A percentile compares a stretch with the other conserved stretches of the same genome.
phyloP scores from a whole-genome alignment of 2,113 vertebrate genomes.

The Anhinga rufa region DNA sequence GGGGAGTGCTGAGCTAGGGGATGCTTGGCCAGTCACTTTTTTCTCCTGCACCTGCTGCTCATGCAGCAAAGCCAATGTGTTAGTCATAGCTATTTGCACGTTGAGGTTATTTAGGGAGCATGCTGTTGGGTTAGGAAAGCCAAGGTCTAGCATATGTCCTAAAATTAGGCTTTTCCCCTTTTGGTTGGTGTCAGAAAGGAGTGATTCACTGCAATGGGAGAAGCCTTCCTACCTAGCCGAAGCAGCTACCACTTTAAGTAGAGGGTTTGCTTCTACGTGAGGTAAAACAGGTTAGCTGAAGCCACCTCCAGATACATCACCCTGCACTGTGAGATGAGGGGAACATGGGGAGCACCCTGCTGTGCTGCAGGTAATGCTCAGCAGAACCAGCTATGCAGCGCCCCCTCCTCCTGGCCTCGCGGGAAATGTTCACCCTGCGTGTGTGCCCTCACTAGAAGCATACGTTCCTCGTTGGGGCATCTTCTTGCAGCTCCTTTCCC shows the following conservation, averaged over 20 bases:
- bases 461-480: neutral
- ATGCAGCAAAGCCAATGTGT: neutral
- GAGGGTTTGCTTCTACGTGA: neutral
- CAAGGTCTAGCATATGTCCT: neutral
- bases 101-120: constrained; percentile 7
- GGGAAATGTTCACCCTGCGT: accelerated
- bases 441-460: neutral
- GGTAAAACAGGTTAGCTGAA: neutral
- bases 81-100: neutral
- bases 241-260: neutral
- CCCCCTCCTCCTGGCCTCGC: accelerated
- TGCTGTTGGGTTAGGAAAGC: neutral
- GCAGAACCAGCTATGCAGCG: neutral
- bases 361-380: neutral
- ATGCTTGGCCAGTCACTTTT: neutral
- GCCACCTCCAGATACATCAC: neutral
- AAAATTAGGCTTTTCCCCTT: neutral
- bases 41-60: neutral
- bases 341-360: neutral
- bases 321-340: neutral
- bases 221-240: neutral
- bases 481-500: neutral
- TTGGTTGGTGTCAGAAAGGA: neutral
- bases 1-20: neutral
- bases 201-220: neutral